Evolutionary conservation across 2,888 invertebrate species (phyloP), one percentile per base, ranked within the genome.

Genomic region (Caenorhabditis sp.): DNA sequence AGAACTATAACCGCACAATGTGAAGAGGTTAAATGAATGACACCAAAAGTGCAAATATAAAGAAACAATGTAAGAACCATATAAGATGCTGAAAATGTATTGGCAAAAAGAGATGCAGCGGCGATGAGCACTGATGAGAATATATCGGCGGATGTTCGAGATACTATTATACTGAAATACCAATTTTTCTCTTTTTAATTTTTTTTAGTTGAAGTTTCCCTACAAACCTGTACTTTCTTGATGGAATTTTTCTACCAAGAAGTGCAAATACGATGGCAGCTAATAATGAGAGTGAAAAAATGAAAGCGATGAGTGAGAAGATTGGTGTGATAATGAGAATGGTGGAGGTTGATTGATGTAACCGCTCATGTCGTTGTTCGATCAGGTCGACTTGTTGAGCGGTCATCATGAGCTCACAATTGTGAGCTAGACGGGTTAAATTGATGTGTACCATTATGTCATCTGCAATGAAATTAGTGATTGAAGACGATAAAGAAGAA

Each of bases 11-110:
- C 72, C 12, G 78, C 71, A 38, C 78, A 70, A 61, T 83, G 82
- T 21, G 81, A 81, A 23, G 78, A 69, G n/a, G 78, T 78, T 17
- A 79, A 63, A 31, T 80, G 80, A 36, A 83, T 64, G 36, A 81
- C 74, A 25, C 78, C 81, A 50, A 83, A 83, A n/a, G 83, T 81
- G 31, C 77, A 73, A 31, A 83, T 72, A 62, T 74, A 80, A n/a
- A 83, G 76, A 62, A 79, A 82, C 2, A 83, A 65, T 58, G 81
- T 76, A 8, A 82, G 72, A 54, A 82, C 68, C 62, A 82, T 76
- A 64, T 80, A 78, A 21, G 81, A 82, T 38, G 80, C 80, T 57
- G 80, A 67, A 67, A 64, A 66, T 17, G 62, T 50, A 61, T 71
- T 80, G 36, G 80, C 76, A 27, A 78, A 76, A 1, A 80, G 58